A percentile compares a stretch with the other conserved stretches of the same genome.
These are phyloP conservation scores for Simalia tracyae DNA, from an alignment of 2,797 vertebrate species.

Conservation along the genomic window DNA sequence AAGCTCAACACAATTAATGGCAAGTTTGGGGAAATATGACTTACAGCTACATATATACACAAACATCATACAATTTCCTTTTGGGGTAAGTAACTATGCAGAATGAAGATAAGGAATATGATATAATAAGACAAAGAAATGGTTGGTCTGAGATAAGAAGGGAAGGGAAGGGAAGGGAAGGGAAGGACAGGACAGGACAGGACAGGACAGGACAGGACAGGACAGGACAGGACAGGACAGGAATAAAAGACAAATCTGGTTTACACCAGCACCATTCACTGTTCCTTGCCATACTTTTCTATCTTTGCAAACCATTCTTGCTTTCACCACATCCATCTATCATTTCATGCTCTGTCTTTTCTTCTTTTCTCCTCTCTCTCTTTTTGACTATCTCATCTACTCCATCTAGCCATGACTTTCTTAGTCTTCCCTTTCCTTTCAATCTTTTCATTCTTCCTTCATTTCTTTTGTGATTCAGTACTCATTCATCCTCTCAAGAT, in stretches of 20 bases:
- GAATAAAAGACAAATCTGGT: background rate
- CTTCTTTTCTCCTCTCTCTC: background rate
- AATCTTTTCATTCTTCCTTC: too few species aligned
- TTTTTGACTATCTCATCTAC: background rate
- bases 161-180: background rate
- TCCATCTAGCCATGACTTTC: background rate
- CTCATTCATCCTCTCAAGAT: background rate
- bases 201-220: too few species aligned
- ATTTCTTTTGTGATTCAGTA: background rate
- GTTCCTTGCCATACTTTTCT: background rate
- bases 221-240: too few species aligned
- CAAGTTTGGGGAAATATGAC: background rate
- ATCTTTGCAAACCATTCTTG: background rate
- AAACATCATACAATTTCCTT: background rate
- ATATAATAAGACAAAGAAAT: background rate
- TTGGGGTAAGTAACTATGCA: background rate
- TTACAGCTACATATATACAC: background rate
- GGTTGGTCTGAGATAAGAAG: background rate
- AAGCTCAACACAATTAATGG: background rate
- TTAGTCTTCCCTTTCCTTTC: background rate
- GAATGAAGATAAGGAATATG: background rate
- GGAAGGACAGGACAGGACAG: too few species aligned
- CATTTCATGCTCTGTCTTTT: background rate
- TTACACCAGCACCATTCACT: background rate
- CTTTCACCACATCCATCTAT: background rate